These are phyloP conservation scores for Mustelus asterias DNA, from an alignment of 2,113 vertebrate genomes.

Conservation along the genomic window DNA sequence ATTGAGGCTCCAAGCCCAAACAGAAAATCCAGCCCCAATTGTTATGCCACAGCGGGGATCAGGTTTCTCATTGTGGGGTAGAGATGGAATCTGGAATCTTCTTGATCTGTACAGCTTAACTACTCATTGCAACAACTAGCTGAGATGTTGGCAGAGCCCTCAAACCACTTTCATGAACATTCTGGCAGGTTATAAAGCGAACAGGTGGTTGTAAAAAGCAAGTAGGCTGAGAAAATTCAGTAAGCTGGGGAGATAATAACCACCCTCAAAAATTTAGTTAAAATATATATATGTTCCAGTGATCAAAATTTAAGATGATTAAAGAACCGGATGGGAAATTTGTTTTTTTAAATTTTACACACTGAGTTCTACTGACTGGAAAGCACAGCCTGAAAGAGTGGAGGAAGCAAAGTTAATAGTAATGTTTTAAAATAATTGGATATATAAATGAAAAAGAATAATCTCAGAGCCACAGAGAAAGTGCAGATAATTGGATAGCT, in stretches of 20 bases:
- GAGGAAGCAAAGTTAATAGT: neutral
- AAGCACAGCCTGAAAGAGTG: neutral
- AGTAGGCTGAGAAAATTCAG: neutral
- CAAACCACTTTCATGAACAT: neutral
- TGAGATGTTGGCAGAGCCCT: neutral
- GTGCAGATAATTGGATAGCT: neutral
- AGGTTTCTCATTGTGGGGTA: neutral
- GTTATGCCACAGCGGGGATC: neutral
- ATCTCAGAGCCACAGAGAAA: neutral
- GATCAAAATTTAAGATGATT: neutral
- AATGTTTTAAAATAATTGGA: neutral
- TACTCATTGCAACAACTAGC: neutral
- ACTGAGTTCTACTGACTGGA: neutral
- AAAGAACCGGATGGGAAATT: neutral
- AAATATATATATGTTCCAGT: neutral
- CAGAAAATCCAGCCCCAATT: neutral
- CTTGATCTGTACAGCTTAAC: neutral
- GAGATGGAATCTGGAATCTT: neutral
- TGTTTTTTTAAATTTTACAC: neutral
- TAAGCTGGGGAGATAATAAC: neutral
- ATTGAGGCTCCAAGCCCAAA: neutral
- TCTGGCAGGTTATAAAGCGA: neutral
- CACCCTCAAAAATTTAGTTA: neutral
- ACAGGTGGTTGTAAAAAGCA: neutral
- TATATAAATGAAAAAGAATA: neutral